phyloP scores from a whole-genome alignment of 1,140 invertebrate species.

The Steinernema khuongi region DNA sequence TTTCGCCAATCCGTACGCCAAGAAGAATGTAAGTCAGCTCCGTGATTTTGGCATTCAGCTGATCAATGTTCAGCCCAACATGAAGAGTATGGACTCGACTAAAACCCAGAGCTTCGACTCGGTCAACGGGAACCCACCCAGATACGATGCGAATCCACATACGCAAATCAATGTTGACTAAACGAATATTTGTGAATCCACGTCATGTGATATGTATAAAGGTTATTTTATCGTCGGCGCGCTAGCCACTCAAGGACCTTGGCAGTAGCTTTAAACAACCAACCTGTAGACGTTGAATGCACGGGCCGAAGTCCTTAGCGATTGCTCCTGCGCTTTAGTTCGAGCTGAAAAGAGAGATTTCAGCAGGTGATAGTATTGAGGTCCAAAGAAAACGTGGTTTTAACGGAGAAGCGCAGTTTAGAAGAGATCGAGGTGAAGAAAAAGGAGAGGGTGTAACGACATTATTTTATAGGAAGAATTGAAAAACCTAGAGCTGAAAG shows the following conservation, averaged over 20 bases:
- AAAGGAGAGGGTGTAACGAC: too few relatives aligned
- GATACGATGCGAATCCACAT: neutral
- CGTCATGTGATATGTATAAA: neutral
- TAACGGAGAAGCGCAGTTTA: too few relatives aligned
- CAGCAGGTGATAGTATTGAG: too few relatives aligned
- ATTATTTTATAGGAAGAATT: too few relatives aligned
- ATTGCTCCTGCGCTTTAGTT: neutral
- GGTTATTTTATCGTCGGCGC: neutral
- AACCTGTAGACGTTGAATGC: constrained; percentile 31
- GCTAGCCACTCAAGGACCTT: neutral
- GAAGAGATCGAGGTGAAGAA: too few relatives aligned
- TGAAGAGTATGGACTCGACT: neutral
- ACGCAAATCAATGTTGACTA: neutral
- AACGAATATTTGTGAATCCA: constrained; percentile 8
- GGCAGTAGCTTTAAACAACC: constrained; percentile 22
- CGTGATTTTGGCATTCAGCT: constrained; percentile 27
- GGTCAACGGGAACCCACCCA: neutral
- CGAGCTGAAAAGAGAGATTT: neutral
- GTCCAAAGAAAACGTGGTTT: too few relatives aligned
- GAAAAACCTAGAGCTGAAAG: too few relatives aligned
- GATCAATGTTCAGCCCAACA: neutral
- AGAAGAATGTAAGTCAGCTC: too few relatives aligned
- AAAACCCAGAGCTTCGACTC: neutral
- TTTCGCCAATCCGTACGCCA: constrained; percentile 46
- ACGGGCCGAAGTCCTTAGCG: neutral